A percentile compares a stretch with the other conserved stretches of the same genome.
These are phyloP conservation scores for Dysmachus trigonus DNA, from an alignment of 2,888 invertebrate species.

Conservation along the genomic window DNA sequence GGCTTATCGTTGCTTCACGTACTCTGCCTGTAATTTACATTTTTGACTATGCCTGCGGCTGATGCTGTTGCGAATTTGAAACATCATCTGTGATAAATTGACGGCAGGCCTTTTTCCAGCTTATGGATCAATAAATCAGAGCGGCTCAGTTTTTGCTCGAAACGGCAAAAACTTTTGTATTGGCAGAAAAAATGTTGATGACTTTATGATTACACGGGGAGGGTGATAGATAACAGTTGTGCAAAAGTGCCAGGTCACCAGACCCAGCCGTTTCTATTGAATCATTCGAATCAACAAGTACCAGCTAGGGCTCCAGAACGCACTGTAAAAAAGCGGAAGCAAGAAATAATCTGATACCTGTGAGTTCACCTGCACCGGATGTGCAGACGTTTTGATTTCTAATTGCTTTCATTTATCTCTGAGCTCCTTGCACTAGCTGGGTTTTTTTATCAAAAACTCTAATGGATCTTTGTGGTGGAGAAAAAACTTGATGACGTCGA, in stretches of 20 bases:
- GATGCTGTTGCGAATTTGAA: constrained; percentile 18
- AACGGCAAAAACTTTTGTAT: not conserved
- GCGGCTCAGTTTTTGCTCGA: not conserved
- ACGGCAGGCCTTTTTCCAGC: not conserved
- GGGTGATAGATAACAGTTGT: not conserved
- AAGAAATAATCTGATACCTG: not conserved
- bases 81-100: constrained; percentile 33
- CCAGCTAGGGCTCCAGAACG: not conserved
- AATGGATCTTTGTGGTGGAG: not conserved
- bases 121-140: constrained; percentile 36
- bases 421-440: not conserved
- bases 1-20: constrained; percentile 17
- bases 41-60: not conserved
- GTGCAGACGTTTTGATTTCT: not conserved
- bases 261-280: not conserved
- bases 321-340: not conserved
- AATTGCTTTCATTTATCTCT: not conserved
- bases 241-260: not conserved
- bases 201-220: not conserved
- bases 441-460: not conserved
- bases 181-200: constrained; percentile 15
- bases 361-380: not conserved
- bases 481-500: not conserved
- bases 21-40: constrained; percentile 25
- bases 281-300: not conserved